Evolutionary conservation across 2,888 invertebrate species (phyloP), one percentile per base, ranked within the genome.

Genomic region (Pollenia labialis): DNA sequence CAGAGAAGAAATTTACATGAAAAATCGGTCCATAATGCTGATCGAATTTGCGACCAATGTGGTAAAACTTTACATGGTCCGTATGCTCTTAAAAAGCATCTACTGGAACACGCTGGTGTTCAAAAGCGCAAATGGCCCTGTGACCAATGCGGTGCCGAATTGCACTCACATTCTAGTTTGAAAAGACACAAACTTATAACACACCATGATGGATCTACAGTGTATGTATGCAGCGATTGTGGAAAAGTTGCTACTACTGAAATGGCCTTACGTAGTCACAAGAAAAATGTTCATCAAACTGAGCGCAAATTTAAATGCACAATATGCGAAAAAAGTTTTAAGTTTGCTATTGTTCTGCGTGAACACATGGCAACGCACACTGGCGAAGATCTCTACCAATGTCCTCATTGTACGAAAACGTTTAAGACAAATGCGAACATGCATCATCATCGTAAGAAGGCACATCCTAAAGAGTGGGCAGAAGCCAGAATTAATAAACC

Each of bases 341-440:
- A 90, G 48, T 87, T 88, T 14, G 81, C 89, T 0, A 83, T 87
- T 48, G 87, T 74, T 6, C 77, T 81, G 11, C 64, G 89, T 79
- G 91, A 91, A 64, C 91, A 91, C 74, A 89, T 90, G 86, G 89
- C 90, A 0, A 89, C 89, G 12, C 90, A 91, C 66, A 90, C 90
- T 0, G 90, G 90, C 4, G 88, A 90, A 52, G 88, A 88, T 14
- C 84, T 91, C 6, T 91, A 90, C 62, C 74, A 87, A n/a, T 91
- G 91, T 62, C 88, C 89, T 7, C 89, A 89, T 77, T 91, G 91
- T 71, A 88, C 89, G 7, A 89, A 88, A 72, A 90, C 90, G 6
- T 90, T 91, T 62, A 88, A 89, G 50, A 89, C 90, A 44, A 90
- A 89, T 56, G 89, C 91, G 1, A 90, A 90, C 87, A 90, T 89